These are phyloP conservation scores for Anaspis maculata DNA, from an alignment of 2,888 invertebrate genomes.

Conservation along the genomic window DNA sequence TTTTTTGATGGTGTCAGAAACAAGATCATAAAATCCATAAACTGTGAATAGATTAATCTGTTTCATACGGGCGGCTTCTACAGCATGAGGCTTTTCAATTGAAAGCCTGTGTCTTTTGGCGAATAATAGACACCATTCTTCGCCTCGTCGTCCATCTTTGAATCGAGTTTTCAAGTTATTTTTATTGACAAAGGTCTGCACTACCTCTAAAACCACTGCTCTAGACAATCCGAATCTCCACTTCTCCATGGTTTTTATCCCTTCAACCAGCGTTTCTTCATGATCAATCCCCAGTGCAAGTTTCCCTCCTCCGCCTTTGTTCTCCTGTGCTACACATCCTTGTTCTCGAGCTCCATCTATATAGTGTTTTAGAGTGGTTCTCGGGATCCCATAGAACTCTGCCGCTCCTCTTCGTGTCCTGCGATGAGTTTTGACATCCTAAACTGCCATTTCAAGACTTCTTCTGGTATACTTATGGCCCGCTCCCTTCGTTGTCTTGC, in stretches of 20 bases:
- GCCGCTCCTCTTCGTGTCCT: neutral
- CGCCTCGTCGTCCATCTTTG: neutral
- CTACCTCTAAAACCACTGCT: neutral
- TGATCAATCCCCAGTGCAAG: too few species aligned
- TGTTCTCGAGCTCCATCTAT: neutral
- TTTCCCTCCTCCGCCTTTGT: too few species aligned
- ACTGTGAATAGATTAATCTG: conserved; percentile 1
- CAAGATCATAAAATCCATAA: conserved; percentile 1
- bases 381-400: neutral
- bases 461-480: neutral
- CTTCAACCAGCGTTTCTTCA: neutral
- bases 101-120: neutral
- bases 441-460: neutral
- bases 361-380: neutral
- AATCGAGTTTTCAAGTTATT: neutral
- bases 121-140: neutral
- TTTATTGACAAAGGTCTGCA: neutral
- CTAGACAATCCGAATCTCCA: neutral
- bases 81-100: conserved; percentile 1
- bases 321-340: neutral
- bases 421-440: neutral
- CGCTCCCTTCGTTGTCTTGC: neutral
- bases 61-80: neutral
- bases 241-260: neutral
- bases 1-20: neutral